Base-by-base conservation (phyloP, 2,888 invertebrate genomes). In the Lithophane leautieri region DNA sequence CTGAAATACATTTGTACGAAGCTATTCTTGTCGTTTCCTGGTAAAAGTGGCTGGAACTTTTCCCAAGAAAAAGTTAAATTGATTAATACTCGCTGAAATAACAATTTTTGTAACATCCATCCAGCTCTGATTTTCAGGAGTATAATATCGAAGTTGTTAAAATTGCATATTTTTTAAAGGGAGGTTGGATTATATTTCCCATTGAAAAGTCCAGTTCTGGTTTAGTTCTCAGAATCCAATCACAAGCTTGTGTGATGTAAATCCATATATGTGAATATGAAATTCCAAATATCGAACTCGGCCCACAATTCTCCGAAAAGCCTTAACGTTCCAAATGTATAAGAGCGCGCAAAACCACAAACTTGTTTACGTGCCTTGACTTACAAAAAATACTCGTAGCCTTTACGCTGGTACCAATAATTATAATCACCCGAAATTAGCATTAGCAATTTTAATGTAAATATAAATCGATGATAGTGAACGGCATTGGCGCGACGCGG, bases 391-490 rank as follows among this genome's bases (percentile, higher is more conserved):
- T 68, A 75, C 74, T 73, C 58, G 74, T 76, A 78, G 76, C 70
- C 70, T 80, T 69, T 62, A 63, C 71, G 54, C 63, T 62, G 74
- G 50, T 70, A 70, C 68, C 76, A 78, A 81, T 79, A 78, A 81
- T 79, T 76, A 83, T 73, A 79, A 78, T 73, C 66, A 56, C 34
- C 14, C 62, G 11, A 79, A 76, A 79, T 84, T 74, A 86, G 76
- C 72, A 86, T 84, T 84, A 78, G 79, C 54, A 79, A 68, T 77
- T 84, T 82, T 84, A 81, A 81, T 81, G 61, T 50, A 79, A 74
- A 83, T 78, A 83, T 86, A 82, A 81, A 88, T 90, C 84, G 87
- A 88, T 84, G 73, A 69, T 84, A 79, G 81, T 81, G 78, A 77
- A 78, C 72, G 71, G 74, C 65, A 74, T 85, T 82, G 63, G 74